phyloP scores from a whole-genome alignment of 1,140 invertebrate genomes.

The Bombyx mandarina region DNA sequence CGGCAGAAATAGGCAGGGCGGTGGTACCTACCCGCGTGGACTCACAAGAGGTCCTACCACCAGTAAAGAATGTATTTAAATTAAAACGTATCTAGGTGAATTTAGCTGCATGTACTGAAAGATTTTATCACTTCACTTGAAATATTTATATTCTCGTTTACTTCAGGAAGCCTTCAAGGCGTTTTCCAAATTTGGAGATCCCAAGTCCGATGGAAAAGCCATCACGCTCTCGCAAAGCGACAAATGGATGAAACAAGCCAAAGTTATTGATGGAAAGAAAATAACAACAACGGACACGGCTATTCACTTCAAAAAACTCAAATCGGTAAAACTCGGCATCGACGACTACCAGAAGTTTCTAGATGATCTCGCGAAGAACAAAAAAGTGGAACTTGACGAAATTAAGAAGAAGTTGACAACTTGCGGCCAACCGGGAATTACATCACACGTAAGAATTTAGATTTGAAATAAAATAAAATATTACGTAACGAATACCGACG shows the following conservation, averaged over 20 bases:
- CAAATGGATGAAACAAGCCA: slow-evolving; percentile 95
- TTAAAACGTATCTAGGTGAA: no score
- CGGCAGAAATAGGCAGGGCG: no score
- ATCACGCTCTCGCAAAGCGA: slow-evolving; percentile 92
- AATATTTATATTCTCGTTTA: background rate
- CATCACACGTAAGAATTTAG: slow-evolving; percentile 39
- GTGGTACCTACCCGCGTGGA: no score
- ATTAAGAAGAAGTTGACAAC: slow-evolving; percentile 83
- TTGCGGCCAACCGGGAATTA: slow-evolving; percentile 81
- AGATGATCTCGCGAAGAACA: slow-evolving; percentile 85
- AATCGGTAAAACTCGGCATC: slow-evolving; percentile 79
- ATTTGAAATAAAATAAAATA: background rate
- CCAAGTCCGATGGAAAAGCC: slow-evolving; percentile 87
- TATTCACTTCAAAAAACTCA: slow-evolving; percentile 91
- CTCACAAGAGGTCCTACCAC: no score
- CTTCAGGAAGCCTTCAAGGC: slow-evolving; percentile 73
- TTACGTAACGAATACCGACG: no score
- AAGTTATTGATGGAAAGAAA: slow-evolving; percentile 90
- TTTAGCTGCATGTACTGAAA: no score
- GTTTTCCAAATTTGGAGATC: slow-evolving; percentile 91
- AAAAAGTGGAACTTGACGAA: slow-evolving; percentile 81
- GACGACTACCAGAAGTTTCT: slow-evolving; percentile 87
- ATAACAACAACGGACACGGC: slow-evolving; percentile 92
- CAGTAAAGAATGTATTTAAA: no score
- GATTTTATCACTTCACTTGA: background rate